Evolutionary conservation across 2,888 invertebrate species (phyloP).

Genomic region (Parasteatoda lunata): DNA sequence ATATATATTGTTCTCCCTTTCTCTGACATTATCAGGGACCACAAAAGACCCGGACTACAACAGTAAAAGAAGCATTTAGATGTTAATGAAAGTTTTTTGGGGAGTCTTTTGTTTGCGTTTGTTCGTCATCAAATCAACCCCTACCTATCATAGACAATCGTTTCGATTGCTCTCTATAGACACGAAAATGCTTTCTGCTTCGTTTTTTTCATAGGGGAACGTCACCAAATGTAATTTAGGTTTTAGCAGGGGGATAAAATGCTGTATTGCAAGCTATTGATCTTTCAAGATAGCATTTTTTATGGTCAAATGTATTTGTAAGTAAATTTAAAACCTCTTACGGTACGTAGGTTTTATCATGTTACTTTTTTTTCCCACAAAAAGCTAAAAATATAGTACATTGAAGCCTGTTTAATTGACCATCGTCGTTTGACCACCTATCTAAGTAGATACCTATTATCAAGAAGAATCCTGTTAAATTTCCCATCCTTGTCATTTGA

Average conservation of each 20-base stretch:
- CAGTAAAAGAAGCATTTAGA: slow-evolving; percentile 48
- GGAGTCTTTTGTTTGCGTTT: slow-evolving; percentile 36
- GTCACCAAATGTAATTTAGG: slow-evolving; percentile 1
- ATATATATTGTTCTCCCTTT: background rate
- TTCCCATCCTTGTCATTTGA: no score
- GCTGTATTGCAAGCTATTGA: no score
- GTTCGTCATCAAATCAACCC: slow-evolving; percentile 15
- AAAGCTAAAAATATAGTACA: no score
- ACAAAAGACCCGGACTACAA: slow-evolving; percentile 44
- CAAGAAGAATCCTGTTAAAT: no score
- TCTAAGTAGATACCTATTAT: no score
- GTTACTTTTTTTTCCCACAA: no score
- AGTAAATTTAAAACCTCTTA: no score
- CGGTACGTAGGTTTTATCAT: no score
- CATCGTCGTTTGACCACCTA: no score
- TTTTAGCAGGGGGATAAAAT: background rate
- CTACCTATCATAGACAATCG: background rate
- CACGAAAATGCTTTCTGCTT: background rate
- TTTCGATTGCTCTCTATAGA: slow-evolving; percentile 27
- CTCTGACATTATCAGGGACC: slow-evolving; percentile 7
- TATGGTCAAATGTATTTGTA: no score
- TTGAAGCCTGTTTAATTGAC: no score
- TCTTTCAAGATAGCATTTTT: no score
- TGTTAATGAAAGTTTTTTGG: slow-evolving; percentile 57
- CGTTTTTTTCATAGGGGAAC: slow-evolving; percentile 20